A percentile compares a stretch with the other conserved stretches of the same genome.
Evolutionary conservation across 2,797 vertebrate species (phyloP).

Genomic region (Onychomys torridus): DNA sequence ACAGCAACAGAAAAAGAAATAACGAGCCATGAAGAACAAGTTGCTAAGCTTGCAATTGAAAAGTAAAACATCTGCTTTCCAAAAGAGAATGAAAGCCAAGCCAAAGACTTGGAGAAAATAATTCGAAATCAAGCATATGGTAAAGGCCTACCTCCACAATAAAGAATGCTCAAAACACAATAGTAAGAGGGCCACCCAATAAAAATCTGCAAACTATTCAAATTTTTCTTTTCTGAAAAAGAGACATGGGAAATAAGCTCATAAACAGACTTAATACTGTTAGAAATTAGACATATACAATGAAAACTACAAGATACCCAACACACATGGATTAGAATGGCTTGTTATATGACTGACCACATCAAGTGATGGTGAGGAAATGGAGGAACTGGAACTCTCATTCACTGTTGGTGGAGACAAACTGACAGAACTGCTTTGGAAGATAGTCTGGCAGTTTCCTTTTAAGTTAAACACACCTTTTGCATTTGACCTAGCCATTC

Average conservation of each 20-base stretch:
- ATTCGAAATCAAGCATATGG: neutral
- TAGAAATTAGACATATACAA: neutral
- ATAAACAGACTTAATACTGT: neutral
- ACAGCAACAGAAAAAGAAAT: neutral
- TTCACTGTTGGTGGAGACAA: neutral
- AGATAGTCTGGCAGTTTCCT: neutral
- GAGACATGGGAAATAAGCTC: neutral
- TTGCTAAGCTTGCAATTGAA: neutral
- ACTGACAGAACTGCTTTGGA: neutral
- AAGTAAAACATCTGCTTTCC: neutral
- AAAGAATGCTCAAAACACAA: neutral
- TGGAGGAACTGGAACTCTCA: neutral
- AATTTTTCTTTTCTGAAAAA: neutral
- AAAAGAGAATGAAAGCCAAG: constrained; percentile 32
- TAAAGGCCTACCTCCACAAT: neutral
- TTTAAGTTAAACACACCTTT: neutral
- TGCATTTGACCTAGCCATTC: neutral
- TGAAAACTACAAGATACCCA: neutral
- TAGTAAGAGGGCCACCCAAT: neutral
- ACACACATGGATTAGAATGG: neutral
- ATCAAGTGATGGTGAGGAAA: neutral
- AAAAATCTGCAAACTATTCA: neutral
- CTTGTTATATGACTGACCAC: neutral
- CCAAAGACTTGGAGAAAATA: constrained; percentile 7
- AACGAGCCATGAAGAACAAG: neutral